Base-by-base conservation (phyloP, 2,888 invertebrate genomes). In the Lepidochrysops patricia region DNA sequence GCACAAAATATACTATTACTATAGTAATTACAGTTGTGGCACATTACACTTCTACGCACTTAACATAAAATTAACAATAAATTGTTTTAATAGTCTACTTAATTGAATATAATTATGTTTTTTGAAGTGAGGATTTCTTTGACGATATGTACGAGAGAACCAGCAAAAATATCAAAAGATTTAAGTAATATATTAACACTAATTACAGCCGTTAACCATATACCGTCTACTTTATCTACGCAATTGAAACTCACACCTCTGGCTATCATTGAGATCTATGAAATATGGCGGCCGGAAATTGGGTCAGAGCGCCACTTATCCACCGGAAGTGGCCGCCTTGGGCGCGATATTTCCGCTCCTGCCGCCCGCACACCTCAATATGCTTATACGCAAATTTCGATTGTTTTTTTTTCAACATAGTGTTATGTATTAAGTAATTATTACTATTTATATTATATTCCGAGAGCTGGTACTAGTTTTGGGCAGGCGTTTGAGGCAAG, bases 231-330 rank as follows among this genome's bases (percentile, higher is more conserved):
- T 43, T 43, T 43, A 43, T 43, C 43, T 43, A 43, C 19, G 43
- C 23, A 43, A 43, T 43, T 19, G 43, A 23, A 43, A 43, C 37
- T 43, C 37, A 15, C 43, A 43, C 43, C 43, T 43, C 43, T 43
- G 43, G 43, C 43, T 43, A 43, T 43, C 43, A 43, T 19, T 27
- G 63, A 69, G 71, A 82, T 83, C 82, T 82, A 76, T 80, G 82
- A 79, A 80, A 83, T 80, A 82, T 82, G 79, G 74, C 76, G 73
- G 80, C 79, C 86, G 86, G 86, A 86, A 83, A 86, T 85, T 84
- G 83, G 82, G 81, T 81, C 80, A 82, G 79, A 80, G 76, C 70
- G 70, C 74, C 82, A 82, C 80, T 84, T 82, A 81, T 77, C 79
- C 72, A 64, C 73, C 80, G 84, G 84, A 84, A 78, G 80, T 77